Percentiles rank a stretch among this genome's conserved stretches.
Conservation (phyloP, 1,140 invertebrate genomes). For the Conus betulinus region DNA sequence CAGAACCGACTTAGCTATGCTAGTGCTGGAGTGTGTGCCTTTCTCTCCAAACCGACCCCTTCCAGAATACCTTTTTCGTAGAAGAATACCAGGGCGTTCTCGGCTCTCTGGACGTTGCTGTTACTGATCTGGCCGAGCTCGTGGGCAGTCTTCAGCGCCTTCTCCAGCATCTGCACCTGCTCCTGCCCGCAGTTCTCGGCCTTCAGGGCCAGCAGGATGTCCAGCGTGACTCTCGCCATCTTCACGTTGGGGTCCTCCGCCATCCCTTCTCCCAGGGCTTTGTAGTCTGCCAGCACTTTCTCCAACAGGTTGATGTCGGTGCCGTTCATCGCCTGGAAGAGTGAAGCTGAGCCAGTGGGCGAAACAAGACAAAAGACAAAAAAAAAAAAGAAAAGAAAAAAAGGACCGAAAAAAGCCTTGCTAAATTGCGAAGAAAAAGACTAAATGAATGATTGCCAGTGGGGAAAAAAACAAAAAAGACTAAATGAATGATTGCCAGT, state of each 20-base stretch:
- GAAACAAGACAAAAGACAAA: background rate
- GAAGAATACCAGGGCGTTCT: background rate
- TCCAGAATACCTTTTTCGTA: background rate
- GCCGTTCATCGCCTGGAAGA: conserved; percentile 4
- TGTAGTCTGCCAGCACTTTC: background rate
- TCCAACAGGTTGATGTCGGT: background rate
- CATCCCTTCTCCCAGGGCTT: background rate
- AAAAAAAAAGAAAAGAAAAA: background rate
- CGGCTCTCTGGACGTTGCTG: background rate
- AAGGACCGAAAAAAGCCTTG: background rate
- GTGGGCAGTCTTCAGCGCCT: background rate
- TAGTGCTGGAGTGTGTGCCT: background rate
- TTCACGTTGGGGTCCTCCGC: background rate
- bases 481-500: too few relatives aligned
- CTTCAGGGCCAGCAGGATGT: background rate
- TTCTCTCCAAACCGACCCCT: background rate
- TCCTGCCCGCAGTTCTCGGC: background rate
- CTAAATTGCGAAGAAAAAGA: background rate
- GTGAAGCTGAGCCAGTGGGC: too few relatives aligned
- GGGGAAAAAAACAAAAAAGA: too few relatives aligned
- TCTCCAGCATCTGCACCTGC: background rate
- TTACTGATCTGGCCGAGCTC: background rate
- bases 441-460: too few relatives aligned
- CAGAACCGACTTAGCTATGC: too few relatives aligned
- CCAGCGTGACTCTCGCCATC: background rate